Evolutionary conservation across 2,113 vertebrate genomes (phyloP), one percentile per base, ranked within the genome.

Genomic region (Otocyon megalotis): DNA sequence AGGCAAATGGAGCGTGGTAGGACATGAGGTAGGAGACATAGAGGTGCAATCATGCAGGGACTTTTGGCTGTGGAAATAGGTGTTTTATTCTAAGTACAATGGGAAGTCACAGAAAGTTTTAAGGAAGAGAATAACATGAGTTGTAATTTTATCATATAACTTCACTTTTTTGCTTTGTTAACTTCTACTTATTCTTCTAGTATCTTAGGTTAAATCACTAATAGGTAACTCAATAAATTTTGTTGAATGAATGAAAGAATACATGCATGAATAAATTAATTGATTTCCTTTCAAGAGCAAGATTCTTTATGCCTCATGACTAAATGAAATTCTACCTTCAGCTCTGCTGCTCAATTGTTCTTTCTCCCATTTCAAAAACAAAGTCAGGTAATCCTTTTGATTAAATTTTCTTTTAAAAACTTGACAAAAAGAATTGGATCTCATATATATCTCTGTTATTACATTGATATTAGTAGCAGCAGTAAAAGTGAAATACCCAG

Each of bases 241-340:
- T 65, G 67, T 24, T 87, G 28, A 87, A 91, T 54, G 43, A 86
- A 86, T 54, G 8, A 62, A 92, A 95, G 19, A 89, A 56, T 81
- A 10, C 5, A 56, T 81, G 19, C 3, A 84, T 90, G 63, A 53
- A 30, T 91, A n/a, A 26, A 82, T 56, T 10, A 95, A 85, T 76
- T 62, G 15, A 89, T 80, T 93, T 65, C 54, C 77, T 92, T 67
- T 60, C 4, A 24, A 79, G 28, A 72, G 32, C 53, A 94, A 92
- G n/a, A 81, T 50, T 85, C 2, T 2, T 92, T 30, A 71, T 43
- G 15, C 16, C 20, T 86, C 35, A 35, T 90, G 77, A 88, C 60
- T 94, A 90, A 93, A 93, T 90, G 28, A 97, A 93, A 93, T 89
- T 74, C 28, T 86, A 3, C 62, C 50, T 74, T 80, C 48, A 93